Evolutionary conservation across 2,113 vertebrate genomes (phyloP), one percentile per base, ranked within the genome.

Genomic region (Anser cygnoides): DNA sequence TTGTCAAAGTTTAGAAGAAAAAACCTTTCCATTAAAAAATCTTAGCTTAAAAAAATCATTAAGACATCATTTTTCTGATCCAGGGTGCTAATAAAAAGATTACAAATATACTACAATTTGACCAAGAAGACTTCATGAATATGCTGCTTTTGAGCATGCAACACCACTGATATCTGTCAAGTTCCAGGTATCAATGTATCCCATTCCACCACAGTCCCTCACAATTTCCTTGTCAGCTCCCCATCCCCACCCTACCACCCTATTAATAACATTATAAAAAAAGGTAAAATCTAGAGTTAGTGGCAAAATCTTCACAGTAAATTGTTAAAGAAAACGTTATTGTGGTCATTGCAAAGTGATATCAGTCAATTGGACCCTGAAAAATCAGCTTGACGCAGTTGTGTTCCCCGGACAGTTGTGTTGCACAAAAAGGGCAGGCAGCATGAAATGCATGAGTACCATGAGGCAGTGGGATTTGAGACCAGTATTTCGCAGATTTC

Each of bases 401-500:
- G 96, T 99, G 98, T 13, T 98, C 98, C 33, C 99, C 98, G 39
- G 97, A 94, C 87, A 99, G 99, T 95, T 99, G 99, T 18, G 98
- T 98, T 89, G 99, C 99, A 76, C 99, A 99, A 96, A 99, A 99
- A 8, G 99, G 99, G 97, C 99, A 99, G 80, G 99, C 99, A 4
- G 99, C 98, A 4, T 99, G 99, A 97, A 99, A 99, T 7, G 99
- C 99, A 1, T 99, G 99, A 11, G 99, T 99, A 49, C 99, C 99
- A 5, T 99, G 99, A 5, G 99, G 99, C 97, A 99, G 97, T 0
- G 99, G 99, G 92, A 99, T 99, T 94, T 99, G 99, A 5, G 98
- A 98, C 99, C 99, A 99, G 96, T 99, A 99, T 44, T 99, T 99
- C 21, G 99, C 99, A 0, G 99, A 99, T 84, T 99, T 99, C 97